phyloP scores from a whole-genome alignment of 2,797 vertebrate species.

The Pseudotriccus pelzelni region DNA sequence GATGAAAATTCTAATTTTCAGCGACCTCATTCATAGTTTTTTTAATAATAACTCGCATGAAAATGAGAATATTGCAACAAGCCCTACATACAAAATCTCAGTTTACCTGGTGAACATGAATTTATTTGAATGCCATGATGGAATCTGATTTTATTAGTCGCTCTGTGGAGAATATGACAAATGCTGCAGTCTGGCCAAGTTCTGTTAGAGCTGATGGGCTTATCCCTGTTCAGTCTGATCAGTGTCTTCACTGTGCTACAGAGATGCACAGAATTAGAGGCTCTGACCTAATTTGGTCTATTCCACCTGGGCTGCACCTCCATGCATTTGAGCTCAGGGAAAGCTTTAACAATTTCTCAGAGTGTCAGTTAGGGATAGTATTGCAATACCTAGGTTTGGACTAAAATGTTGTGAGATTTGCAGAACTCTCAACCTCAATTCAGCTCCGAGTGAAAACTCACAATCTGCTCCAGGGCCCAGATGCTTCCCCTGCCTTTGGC shows the following conservation, averaged over 20 bases:
- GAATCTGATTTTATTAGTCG: slow-evolving; percentile 28
- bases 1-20: not conserved
- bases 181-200: slow-evolving; percentile 8
- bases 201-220: not conserved
- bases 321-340: not conserved
- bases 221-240: not conserved
- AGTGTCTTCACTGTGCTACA: not conserved
- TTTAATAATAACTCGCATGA: not conserved
- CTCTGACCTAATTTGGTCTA: slow-evolving; percentile 19
- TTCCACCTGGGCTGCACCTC: not conserved
- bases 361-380: not conserved
- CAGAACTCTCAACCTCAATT: not conserved
- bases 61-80: not conserved
- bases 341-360: not conserved
- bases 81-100: not conserved
- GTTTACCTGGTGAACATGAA: not conserved
- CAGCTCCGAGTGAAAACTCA: not conserved
- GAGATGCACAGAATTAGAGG: not conserved
- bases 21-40: not conserved
- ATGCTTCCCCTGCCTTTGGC: slow-evolving; percentile 37
- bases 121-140: not conserved
- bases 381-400: not conserved
- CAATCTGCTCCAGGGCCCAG: not conserved
- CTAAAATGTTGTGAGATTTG: not conserved
- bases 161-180: not conserved